phyloP scores from a whole-genome alignment of 2,113 vertebrate genomes.

The Amazona vittata region DNA sequence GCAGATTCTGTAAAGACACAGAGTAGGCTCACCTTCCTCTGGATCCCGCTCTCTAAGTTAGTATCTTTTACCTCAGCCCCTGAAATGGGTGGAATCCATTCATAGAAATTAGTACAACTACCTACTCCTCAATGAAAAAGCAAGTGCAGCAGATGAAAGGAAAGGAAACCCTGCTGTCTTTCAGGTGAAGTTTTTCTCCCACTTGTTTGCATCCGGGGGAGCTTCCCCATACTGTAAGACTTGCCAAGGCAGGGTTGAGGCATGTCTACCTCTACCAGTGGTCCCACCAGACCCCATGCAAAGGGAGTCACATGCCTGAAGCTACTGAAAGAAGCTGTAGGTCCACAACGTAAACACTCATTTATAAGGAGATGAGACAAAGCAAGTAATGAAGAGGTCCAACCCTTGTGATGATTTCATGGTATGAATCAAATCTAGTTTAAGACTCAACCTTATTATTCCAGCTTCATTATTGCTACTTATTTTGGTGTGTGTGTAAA shows the following conservation, averaged over 20 bases:
- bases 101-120: neutral
- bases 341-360: fast-evolving
- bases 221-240: neutral
- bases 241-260: neutral
- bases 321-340: neutral
- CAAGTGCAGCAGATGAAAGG: neutral
- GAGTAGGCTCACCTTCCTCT: neutral
- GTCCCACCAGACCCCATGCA: neutral
- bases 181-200: neutral
- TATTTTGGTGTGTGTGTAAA: neutral
- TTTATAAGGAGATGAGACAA: neutral
- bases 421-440: neutral
- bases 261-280: fast-evolving
- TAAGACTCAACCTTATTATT: neutral
- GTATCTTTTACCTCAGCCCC: neutral
- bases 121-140: neutral
- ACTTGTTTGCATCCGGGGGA: neutral
- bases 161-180: neutral
- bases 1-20: neutral
- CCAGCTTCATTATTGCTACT: neutral
- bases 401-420: neutral
- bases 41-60: neutral
- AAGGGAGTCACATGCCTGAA: too few species aligned
- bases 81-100: neutral
- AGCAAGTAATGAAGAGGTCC: neutral